Evolutionary conservation across 2,113 vertebrate species (phyloP).

Genomic region (Brachyhypopomus occidentalis): DNA sequence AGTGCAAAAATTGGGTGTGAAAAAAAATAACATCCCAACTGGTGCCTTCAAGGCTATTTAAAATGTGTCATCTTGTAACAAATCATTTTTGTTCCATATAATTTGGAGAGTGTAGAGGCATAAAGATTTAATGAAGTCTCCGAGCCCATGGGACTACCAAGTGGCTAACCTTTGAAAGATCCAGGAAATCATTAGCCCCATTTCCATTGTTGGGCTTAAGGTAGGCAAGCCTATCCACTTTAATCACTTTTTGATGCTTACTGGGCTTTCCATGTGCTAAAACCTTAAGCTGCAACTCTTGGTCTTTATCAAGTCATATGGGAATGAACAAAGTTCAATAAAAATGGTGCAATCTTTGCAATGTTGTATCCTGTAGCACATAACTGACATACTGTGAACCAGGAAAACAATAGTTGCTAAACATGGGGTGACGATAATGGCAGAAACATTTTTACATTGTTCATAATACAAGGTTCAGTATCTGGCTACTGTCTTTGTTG

Average conservation of each 20-base stretch:
- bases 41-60: conserved; percentile 17
- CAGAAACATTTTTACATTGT: too few relatives aligned
- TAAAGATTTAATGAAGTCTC: conserved; percentile 16
- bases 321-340: neutral
- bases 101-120: conserved; percentile 27
- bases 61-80: conserved; percentile 35
- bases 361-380: neutral
- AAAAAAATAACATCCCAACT: neutral
- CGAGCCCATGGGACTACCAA: conserved; percentile 11
- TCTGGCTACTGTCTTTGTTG: too few relatives aligned
- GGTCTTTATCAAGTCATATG: neutral
- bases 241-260: conserved; percentile 11
- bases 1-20: neutral
- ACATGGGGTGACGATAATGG: neutral
- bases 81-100: conserved; percentile 36
- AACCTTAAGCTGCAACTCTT: neutral
- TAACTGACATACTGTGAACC: neutral
- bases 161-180: conserved; percentile 9
- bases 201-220: conserved; percentile 15
- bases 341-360: neutral
- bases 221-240: conserved; percentile 9
- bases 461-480: neutral
- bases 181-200: conserved; percentile 7
- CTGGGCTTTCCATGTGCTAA: conserved; percentile 1
- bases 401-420: neutral